Base-by-base conservation (phyloP, 2,888 invertebrate genomes). In the Nemotelus nigrinus region DNA sequence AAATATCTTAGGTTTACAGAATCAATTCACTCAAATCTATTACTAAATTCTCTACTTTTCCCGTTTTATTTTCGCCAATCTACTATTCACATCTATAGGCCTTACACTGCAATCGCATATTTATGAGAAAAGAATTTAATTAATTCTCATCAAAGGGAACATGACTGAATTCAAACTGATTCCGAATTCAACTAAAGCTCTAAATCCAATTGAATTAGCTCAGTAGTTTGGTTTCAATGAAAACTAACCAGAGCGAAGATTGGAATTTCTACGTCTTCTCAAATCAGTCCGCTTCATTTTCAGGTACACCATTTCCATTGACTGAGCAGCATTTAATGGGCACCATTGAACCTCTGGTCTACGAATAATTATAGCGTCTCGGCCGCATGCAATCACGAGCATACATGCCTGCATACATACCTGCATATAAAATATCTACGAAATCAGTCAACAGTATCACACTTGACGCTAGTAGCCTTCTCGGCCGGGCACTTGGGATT, bases 211-310 rank as follows among this genome's bases (percentile, higher is more conserved):
- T 53, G 50, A 68, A 68, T 68, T 74, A 45, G 45, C 43, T 74
- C 53, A 58, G n/a, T 5, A 48, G 44, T 71, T 74, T 10, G 6
- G 10, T 74, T 74, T 45, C 8, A 58, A 45, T 60, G 74, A 74
- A 74, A 45, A 41, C n/a, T 74, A 60, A 74, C 60, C 44, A 60
- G 74, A 74, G 43, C 74, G 74, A 74, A 45, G 39, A 58, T 74
- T 57, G 74, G 44, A 60, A 60, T 74, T 58, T 74, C 45, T 60
- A 60, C 47, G 74, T n/a, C 55, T 70, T 41, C 43, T 7, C n/a
- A n/a, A n/a, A 25, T n/a, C 64, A 64, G 3, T 10, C 7, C 10
- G 10, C 7, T 53, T 6, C 6, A 7, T 53, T 53, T 6, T 10
- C 53, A 53, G 10, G 53, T 53, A 53, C 53, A 10, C 53, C n/a